These are phyloP conservation scores for Lonchura striata DNA, from an alignment of 2,113 vertebrate genomes.

Conservation along the genomic window DNA sequence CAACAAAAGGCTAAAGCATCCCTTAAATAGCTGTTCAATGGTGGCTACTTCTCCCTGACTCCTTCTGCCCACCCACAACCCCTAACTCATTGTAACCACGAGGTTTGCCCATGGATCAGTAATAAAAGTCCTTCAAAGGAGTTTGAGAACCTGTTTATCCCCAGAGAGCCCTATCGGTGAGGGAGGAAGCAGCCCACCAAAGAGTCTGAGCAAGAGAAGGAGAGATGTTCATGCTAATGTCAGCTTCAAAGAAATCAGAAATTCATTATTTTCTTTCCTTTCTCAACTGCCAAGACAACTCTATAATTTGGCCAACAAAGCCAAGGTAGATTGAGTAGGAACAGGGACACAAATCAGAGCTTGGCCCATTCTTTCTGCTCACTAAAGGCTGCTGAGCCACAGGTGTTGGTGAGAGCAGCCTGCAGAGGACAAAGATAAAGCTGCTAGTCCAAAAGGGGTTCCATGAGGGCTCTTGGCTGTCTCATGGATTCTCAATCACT, in stretches of 20 bases:
- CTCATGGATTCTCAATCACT: fast-evolving
- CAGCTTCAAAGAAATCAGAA: background rate
- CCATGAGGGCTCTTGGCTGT: background rate
- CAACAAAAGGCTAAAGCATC: conserved; percentile 14
- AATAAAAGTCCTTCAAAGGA: background rate
- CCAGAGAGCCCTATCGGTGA: background rate
- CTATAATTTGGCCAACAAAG: background rate
- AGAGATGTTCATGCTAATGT: background rate
- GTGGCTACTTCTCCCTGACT: background rate
- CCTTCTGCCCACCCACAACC: background rate
- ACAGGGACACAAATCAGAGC: background rate
- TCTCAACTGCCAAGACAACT: background rate
- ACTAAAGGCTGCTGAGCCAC: background rate
- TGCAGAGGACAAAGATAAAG: background rate
- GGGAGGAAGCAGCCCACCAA: background rate
- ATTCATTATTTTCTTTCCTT: background rate
- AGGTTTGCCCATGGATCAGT: background rate
- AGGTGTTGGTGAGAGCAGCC: background rate
- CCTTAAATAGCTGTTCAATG: background rate
- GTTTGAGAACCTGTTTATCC: background rate
- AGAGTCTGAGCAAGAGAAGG: background rate
- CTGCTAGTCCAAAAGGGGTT: background rate
- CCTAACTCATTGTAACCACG: background rate
- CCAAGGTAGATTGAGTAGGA: background rate
- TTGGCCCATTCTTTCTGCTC: background rate